Evolutionary conservation across 2,797 vertebrate species (phyloP), one percentile per base, ranked within the genome.

Genomic region (Bovichtus diacanthus): DNA sequence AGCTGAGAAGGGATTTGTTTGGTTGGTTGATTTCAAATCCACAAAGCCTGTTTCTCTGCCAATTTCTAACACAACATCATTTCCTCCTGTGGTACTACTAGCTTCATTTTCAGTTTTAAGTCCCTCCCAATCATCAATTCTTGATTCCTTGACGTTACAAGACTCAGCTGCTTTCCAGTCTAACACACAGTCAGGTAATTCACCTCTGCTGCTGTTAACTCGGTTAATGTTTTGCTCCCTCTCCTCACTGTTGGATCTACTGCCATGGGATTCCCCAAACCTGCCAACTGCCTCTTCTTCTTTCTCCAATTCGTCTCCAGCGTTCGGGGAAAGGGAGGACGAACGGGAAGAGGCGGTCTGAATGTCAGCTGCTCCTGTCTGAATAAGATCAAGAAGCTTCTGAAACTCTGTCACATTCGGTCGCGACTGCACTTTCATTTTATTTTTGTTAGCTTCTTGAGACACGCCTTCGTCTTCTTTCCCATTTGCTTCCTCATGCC

Each of bases 371-470:
- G 15, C 75, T 9, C 88, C 92, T 6, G 86, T 92, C 83, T 95
- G 93, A 77, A 95, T 89, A 23, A 95, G 83, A 86, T 95, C 93
- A 69, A 94, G 78, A 65, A 93, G 84, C 60, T 93, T 95, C 83
- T 93, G 93, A 69, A 94, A 89, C 82, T 95, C 94, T 2, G 80
- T 78, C 18, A 78, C 31, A 34, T 88, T 74, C 12, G 80, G 73
- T 34, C 71, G 76, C 0, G 78, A 47, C 23, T 59, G 46, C 21
- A 36, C 63, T 34, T 65, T 71, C 2, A 16, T 34, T 59, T 54
- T 18, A 54, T 65, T 56, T 46, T 58, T 55, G 34, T 74, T 53
- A 27, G 12, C 68, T 16, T 76, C 76, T 62, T 74, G 62, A 91
- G 93, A 83, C 73, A 78, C 69, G 70, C 61, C 79, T 79, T 93